Evolutionary conservation across 30 jellyfish, hydroid and myxozoan species (phyloP), one percentile per base, ranked within the genome.

Genomic region (Pseudorhiza aurosa): DNA sequence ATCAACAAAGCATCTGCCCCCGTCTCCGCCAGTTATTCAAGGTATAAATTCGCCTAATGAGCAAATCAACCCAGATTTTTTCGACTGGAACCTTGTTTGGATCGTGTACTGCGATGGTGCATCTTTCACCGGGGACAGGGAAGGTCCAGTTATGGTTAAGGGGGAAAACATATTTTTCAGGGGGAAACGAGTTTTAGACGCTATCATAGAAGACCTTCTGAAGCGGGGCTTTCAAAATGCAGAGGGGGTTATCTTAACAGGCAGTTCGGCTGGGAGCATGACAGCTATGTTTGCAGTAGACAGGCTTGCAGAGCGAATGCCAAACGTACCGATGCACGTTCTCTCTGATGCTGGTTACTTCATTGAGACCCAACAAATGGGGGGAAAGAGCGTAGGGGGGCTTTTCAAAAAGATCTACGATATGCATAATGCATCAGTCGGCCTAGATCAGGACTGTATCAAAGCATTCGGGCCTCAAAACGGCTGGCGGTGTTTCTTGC

Each of bases 221-320:
- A 72, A 71, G 33, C 89, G 97, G n/a, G 96, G 95, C 11, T 71
- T 94, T 39, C 82, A 78, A 29, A 71, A 79, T 21, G 99, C 99
- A 8, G 97, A 94, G 27, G 94, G 97, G 29, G 62, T 94, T n/a
- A 94, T 94, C 17, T 47, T 94, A 19, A 94, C 99, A 4, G 99
- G 99, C 10, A 88, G 97, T 31, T 94, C 99, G 0, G 99, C 99
- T 22, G 99, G 99, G 6, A 94, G 99, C 55, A 94, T 94, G 99
- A 88, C 99, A 2, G 99, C 99, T 22, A 87, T 94, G 93, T 94
- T 94, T 83, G 96, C 91, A 17, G 96, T 97, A 35, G 99, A 94
- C 58, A 64, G 90, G 25, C 81, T 94, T 17, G 99, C 99, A 4
- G 88, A 87, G 25, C 87, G 88, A 33, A 68, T 93, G 15, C 94